Evolutionary conservation across 2,797 vertebrate species (phyloP).

Genomic region (Crenuchus spilurus): DNA sequence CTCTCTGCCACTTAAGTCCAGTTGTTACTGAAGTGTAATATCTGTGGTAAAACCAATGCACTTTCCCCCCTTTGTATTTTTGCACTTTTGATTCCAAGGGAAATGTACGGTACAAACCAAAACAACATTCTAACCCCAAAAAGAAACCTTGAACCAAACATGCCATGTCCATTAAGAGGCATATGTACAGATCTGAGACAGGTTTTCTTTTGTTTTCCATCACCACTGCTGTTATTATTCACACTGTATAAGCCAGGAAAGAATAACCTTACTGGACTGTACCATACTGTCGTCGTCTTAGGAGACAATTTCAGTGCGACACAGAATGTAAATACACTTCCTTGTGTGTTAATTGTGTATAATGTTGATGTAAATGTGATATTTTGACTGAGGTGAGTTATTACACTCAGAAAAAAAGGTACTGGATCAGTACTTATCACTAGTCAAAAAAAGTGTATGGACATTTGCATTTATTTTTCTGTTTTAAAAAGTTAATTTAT

Average conservation of each 20-base stretch:
- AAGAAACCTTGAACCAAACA: not conserved
- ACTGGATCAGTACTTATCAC: too few species aligned
- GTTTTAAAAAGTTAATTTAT: too few species aligned
- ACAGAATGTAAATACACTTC: not conserved
- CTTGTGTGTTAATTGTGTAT: not conserved
- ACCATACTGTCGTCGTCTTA: not conserved
- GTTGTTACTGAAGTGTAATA: slow-evolving; percentile 17
- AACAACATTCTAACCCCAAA: not conserved
- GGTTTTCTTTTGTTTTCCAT: not conserved
- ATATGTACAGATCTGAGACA: not conserved
- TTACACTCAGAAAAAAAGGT: not conserved
- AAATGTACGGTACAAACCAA: slow-evolving; percentile 28
- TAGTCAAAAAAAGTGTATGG: too few species aligned
- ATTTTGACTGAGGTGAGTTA: too few species aligned
- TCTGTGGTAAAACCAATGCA: slow-evolving; percentile 56
- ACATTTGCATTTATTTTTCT: too few species aligned
- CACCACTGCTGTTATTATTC: not conserved
- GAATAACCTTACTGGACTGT: not conserved
- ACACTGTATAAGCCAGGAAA: not conserved
- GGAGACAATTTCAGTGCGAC: not conserved
- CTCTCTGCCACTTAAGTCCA: not conserved
- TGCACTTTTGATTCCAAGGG: slow-evolving; percentile 60
- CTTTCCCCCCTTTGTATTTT: slow-evolving; percentile 61
- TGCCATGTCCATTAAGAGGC: not conserved
- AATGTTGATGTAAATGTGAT: not conserved